Base-by-base conservation (phyloP, 1,140 invertebrate genomes). In the Xylocopa sonorina region DNA sequence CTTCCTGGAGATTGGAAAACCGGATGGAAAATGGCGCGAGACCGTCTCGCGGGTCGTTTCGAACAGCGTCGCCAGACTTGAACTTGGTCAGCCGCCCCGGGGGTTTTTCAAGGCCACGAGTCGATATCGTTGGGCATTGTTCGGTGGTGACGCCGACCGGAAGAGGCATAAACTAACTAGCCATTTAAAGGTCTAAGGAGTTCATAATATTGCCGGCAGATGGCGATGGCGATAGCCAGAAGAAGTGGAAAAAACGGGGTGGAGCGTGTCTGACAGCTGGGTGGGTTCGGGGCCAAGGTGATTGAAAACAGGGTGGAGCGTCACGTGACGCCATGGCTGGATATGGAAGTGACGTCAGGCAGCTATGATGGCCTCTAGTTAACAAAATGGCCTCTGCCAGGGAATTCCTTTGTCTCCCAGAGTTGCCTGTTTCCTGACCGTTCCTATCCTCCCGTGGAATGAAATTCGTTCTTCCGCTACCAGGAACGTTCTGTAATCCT, bases 261-360 rank as follows among this genome's bases (percentile, higher is more conserved):
- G 92, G 92, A 93, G 92, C 92, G 87, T 91, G 87, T 90, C 90
- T 92, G 92, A 93, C 92, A 93, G 91, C 91, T 93, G 92, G 92
- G 92, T 92, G 92, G 91, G 92, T 92, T 92, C 90, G 87, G 84
- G 89, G 87, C 91, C 88, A 92, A 93, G 92, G 91, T 93, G 92
- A 93, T 93, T 93, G 92, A 93, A 93, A 92, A 91, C 90, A 93
- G 92, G 92, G 92, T 93, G 92, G 92, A 93, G 92, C 91, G 91
- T 92, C 92, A 93, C 91, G 91, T 93, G 91, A 92, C 90, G 92
- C 92, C 92, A 93, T 93, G 89, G 87, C 86, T 90, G 90, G 88
- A 90, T 90, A 91, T 91, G 88, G 88, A 90, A 88, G 89, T 92
- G 92, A 92, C 92, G 92, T 92, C 91, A 92, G 76, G 75, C 80